phyloP scores from a whole-genome alignment of 2,113 vertebrate species.

The Dasyornis broadbenti region DNA sequence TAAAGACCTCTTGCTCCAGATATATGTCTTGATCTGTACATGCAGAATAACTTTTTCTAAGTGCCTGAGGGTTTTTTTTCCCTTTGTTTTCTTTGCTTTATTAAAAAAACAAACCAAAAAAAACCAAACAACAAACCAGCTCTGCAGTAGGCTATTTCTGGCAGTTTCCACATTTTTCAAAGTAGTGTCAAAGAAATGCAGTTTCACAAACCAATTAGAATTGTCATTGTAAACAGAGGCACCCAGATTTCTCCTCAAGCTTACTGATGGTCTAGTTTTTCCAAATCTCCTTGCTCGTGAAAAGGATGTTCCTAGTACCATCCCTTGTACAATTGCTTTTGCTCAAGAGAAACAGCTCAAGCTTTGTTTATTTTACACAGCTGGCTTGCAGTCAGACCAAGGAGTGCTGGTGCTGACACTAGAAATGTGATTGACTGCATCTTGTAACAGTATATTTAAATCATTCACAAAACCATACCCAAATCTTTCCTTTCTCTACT shows the following conservation, averaged over 20 bases:
- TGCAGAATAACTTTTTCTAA: not conserved
- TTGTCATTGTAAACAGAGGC: not conserved
- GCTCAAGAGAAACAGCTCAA: not conserved
- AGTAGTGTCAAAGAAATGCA: not conserved
- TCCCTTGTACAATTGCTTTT: not conserved
- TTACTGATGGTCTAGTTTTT: not conserved
- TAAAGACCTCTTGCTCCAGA: not conserved
- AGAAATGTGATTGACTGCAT: not conserved
- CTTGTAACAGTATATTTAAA: not conserved
- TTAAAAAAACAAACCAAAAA: no score
- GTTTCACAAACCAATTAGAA: not conserved
- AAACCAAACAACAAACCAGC: no score
- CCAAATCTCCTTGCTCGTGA: not conserved
- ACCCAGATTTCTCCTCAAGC: not conserved
- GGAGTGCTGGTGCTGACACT: not conserved
- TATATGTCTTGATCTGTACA: not conserved
- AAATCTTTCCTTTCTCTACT: not conserved
- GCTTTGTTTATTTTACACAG: not conserved
- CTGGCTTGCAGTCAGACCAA: not conserved
- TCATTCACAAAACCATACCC: not conserved
- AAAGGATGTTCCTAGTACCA: not conserved
- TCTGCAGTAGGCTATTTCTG: not conserved
- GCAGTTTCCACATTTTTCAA: not conserved
- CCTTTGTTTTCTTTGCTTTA: not conserved
- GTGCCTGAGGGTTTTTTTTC: fast-evolving